phyloP scores from a whole-genome alignment of 1,140 invertebrate genomes.

The Holotrichia oblita region DNA sequence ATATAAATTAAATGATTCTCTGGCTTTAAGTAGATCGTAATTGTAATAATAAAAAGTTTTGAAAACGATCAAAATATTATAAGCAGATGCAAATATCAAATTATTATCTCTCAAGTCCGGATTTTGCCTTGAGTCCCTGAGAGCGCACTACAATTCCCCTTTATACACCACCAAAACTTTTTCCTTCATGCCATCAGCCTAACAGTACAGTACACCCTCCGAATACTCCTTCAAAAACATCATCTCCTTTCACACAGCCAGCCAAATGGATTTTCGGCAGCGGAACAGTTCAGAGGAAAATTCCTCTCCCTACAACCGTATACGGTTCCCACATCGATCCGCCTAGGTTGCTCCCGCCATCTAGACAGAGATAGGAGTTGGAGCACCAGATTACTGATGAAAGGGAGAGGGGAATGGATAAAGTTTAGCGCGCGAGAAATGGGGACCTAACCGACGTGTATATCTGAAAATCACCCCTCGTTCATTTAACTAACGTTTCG shows the following conservation, averaged over 20 bases:
- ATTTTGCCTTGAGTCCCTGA: not conserved
- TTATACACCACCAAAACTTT: not conserved
- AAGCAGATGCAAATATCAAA: not conserved
- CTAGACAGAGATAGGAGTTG: not conserved
- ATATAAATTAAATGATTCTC: no score
- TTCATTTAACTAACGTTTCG: slow-evolving; percentile 20
- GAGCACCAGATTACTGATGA: not conserved
- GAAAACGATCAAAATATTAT: not conserved
- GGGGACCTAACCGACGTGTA: not conserved
- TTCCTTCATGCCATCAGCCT: not conserved
- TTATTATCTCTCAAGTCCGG: not conserved
- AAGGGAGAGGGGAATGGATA: not conserved
- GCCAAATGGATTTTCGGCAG: slow-evolving; percentile 19
- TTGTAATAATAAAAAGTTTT: not conserved
- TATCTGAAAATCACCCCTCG: slow-evolving; percentile 16
- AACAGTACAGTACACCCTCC: not conserved
- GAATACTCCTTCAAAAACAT: slow-evolving; percentile 5
- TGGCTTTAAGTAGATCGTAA: no score
- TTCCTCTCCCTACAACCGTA: not conserved
- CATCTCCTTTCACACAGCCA: slow-evolving; percentile 10
- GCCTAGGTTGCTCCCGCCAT: not conserved
- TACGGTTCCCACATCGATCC: slow-evolving; percentile 7
- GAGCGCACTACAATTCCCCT: not conserved
- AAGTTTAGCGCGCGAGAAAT: not conserved
- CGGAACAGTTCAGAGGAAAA: not conserved